Conservation (phyloP, 2,797 vertebrate species). For the Microchirus variegatus region DNA sequence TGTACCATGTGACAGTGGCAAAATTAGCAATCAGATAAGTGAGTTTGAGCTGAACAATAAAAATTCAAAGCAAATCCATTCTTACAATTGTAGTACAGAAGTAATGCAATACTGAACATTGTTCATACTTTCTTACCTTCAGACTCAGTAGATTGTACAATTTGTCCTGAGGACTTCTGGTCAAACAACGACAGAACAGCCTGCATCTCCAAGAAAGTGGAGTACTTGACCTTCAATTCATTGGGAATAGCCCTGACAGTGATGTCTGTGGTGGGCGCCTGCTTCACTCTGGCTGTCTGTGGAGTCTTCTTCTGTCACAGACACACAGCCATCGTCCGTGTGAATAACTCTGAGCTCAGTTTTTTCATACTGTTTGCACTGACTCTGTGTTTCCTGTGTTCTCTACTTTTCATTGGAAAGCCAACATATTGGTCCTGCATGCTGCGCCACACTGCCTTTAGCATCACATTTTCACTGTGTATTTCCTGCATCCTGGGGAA, state of each 20-base stretch:
- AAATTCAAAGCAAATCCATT: background rate
- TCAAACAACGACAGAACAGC: slow-evolving; percentile 71
- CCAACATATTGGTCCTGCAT: slow-evolving; percentile 82
- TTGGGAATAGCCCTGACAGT: slow-evolving; percentile 74
- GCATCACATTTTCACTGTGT: slow-evolving; percentile 81
- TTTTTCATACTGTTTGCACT: slow-evolving; percentile 77
- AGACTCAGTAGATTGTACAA: slow-evolving; percentile 79
- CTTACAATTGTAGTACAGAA: too few species aligned
- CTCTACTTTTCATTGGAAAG: slow-evolving; percentile 78
- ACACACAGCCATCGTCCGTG: slow-evolving; percentile 74
- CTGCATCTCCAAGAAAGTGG: slow-evolving; percentile 77
- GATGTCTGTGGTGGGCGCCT: slow-evolving; percentile 70
- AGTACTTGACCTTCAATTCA: slow-evolving; percentile 75
- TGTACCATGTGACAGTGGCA: slow-evolving; percentile 82
- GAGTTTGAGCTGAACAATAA: background rate
- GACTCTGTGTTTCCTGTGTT: slow-evolving; percentile 77
- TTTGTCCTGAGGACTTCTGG: slow-evolving; percentile 77
- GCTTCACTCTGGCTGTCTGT: slow-evolving; percentile 65
- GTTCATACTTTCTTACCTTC: background rate
- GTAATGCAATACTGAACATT: background rate
- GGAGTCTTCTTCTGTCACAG: slow-evolving; percentile 72
- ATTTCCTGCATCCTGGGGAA: slow-evolving; percentile 82
- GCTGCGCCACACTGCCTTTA: slow-evolving; percentile 80
- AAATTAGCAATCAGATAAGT: slow-evolving; percentile 82
- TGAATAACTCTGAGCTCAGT: slow-evolving; percentile 83